phyloP scores from a whole-genome alignment of 2,797 vertebrate genomes.

The Schizopygopsis malacanthus region DNA sequence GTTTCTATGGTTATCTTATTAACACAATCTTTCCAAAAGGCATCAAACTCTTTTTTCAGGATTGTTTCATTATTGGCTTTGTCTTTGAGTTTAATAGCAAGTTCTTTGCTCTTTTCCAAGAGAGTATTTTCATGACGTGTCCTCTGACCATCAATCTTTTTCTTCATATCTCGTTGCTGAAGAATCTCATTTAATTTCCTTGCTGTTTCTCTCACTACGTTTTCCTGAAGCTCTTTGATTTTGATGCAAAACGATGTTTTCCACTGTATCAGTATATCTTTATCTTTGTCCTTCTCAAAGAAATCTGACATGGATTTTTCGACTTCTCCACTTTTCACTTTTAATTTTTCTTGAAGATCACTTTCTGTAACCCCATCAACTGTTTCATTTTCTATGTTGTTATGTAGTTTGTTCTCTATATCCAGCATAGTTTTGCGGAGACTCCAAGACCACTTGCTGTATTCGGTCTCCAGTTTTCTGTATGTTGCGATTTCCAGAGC shows the following conservation, averaged over 20 bases:
- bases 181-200: not conserved
- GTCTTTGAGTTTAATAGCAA: not conserved
- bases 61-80: not conserved
- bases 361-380: fast-evolving
- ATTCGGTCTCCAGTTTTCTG: not conserved
- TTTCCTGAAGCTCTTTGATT: not conserved
- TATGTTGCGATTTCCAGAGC: not conserved
- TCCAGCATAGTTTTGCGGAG: not conserved
- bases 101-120: slow-evolving; percentile 9
- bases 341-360: not conserved
- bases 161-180: not conserved
- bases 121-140: not conserved
- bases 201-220: not conserved
- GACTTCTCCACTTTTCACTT: not conserved
- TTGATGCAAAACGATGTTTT: not conserved
- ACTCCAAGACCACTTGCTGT: slow-evolving; percentile 1
- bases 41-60: slow-evolving; percentile 1
- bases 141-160: not conserved
- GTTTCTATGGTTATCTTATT: not conserved
- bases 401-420: not conserved
- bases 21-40: not conserved
- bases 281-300: not conserved
- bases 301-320: not conserved
- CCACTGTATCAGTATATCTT: not conserved
- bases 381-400: not conserved